phyloP scores from a whole-genome alignment of 37 sponge, comb jelly and placozoan species.

The Cladorhizidae sp. region DNA sequence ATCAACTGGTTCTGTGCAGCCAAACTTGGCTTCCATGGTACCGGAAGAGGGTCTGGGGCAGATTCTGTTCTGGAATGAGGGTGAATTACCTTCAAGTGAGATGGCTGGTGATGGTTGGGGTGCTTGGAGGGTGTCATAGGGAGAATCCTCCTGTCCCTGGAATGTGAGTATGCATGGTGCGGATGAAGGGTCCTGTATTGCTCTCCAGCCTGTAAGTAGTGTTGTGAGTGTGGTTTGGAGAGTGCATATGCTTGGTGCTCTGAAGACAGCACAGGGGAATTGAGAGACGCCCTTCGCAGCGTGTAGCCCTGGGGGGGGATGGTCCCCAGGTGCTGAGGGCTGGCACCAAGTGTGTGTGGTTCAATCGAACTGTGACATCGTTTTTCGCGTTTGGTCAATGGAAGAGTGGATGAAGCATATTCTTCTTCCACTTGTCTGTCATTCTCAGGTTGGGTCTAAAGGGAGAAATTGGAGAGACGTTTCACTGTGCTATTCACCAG shows the following conservation, averaged over 20 bases:
- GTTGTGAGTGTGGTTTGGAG: background rate
- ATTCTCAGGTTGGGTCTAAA: background rate
- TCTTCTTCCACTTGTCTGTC: background rate
- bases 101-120: conserved; percentile 1
- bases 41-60: conserved; percentile 72
- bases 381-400: conserved; percentile 48
- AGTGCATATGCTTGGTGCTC: background rate
- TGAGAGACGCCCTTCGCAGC: conserved; percentile 27
- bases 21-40: conserved; percentile 47
- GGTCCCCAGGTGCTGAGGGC: background rate
- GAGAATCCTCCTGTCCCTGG: background rate
- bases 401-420: conserved; percentile 41
- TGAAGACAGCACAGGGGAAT: conserved; percentile 22
- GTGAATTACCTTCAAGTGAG: background rate
- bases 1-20: conserved; percentile 15
- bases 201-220: background rate
- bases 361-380: conserved; percentile 4
- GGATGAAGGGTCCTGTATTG: background rate
- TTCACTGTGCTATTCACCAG: too few relatives aligned
- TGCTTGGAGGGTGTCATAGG: conserved; percentile 46
- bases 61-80: conserved; percentile 67
- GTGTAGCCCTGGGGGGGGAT: conserved; percentile 25
- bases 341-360: conserved; percentile 1
- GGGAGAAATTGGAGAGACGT: background rate
- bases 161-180: background rate